Evolutionary conservation across 2,888 invertebrate genomes (phyloP).

Genomic region (Pristionchus arcanus): DNA sequence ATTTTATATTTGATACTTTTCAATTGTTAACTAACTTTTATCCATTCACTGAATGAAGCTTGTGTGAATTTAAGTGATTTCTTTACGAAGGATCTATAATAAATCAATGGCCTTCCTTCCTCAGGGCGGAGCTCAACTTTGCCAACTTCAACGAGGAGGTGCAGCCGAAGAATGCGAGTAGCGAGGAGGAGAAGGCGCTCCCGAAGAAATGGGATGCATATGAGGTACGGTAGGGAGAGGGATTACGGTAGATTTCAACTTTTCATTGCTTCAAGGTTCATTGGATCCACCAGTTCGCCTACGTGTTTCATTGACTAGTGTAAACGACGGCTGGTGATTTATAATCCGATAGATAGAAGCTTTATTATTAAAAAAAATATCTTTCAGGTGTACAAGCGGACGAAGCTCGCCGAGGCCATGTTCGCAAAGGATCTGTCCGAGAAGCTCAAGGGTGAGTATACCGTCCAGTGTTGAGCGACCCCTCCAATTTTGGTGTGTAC

Average conservation of each 20-base stretch:
- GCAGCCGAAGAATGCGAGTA: constrained; percentile 17
- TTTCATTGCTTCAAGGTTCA: background rate
- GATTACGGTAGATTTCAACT: background rate
- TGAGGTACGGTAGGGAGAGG: constrained; percentile 58
- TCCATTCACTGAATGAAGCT: too few relatives aligned
- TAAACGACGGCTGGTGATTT: background rate
- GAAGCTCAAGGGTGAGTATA: constrained; percentile 72
- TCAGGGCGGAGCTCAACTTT: constrained; percentile 69
- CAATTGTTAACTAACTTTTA: too few relatives aligned
- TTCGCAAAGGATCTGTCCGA: constrained; percentile 76
- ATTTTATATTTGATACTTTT: too few relatives aligned
- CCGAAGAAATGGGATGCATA: constrained; percentile 73
- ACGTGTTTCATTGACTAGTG: background rate
- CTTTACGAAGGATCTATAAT: too few relatives aligned
- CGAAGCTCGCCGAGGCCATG: constrained; percentile 74
- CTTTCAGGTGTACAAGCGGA: constrained; percentile 71
- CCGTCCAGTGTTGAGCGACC: too few relatives aligned
- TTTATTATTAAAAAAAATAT: too few relatives aligned
- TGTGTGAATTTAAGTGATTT: too few relatives aligned
- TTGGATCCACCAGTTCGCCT: background rate
- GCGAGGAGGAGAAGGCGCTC: constrained; percentile 23
- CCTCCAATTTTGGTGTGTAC: too few relatives aligned
- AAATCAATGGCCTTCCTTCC: background rate
- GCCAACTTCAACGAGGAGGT: constrained; percentile 70
- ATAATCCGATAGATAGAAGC: too few relatives aligned